Evolutionary conservation across 2,888 invertebrate species (phyloP).

Genomic region (Drosophila recens): DNA sequence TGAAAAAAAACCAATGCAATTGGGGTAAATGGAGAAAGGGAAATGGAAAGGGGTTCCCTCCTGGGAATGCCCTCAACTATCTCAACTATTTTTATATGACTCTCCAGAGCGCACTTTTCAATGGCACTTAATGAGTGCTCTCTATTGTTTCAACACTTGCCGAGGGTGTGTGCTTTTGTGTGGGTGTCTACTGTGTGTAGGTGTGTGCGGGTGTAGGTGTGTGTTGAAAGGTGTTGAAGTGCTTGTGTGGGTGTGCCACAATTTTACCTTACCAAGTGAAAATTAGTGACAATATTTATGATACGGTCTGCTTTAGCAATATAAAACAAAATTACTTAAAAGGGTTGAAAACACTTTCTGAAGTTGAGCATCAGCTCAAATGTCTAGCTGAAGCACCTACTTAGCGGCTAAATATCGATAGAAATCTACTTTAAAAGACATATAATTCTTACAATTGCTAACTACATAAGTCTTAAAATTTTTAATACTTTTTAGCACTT

Average conservation of each 20-base stretch:
- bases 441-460: not conserved
- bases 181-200: constrained; percentile 10
- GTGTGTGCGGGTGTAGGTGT: constrained; percentile 21
- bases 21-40: not conserved
- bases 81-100: constrained; percentile 54
- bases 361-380: too few species aligned
- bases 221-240: constrained; percentile 30
- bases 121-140: constrained; percentile 59
- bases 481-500: too few species aligned
- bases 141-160: constrained; percentile 57
- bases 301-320: constrained; percentile 21
- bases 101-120: constrained; percentile 54
- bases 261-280: constrained; percentile 43
- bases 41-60: constrained; percentile 22
- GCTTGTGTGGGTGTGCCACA: constrained; percentile 37
- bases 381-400: not conserved
- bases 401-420: not conserved
- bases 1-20: constrained; percentile 22
- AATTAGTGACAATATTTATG: constrained; percentile 75
- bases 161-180: constrained; percentile 11
- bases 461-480: not conserved
- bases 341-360: not conserved
- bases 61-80: constrained; percentile 50
- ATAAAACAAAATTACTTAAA: constrained; percentile 12
- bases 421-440: constrained; percentile 1